phyloP scores from a whole-genome alignment of 2,888 invertebrate species.

The Thelaira solivaga region DNA sequence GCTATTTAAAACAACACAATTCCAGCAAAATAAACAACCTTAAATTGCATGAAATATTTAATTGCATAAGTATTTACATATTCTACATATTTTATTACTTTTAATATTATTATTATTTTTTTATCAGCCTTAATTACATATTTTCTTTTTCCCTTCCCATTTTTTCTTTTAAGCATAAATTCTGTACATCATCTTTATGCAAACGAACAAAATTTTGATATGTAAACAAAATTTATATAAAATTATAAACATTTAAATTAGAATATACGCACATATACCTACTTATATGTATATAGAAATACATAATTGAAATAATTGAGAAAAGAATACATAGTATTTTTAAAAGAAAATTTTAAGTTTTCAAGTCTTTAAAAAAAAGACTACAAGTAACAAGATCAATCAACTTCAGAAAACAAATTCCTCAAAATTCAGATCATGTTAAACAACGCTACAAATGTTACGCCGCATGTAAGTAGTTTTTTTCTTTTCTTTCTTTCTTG shows the following conservation, averaged over 20 bases:
- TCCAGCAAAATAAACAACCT: conserved; percentile 7
- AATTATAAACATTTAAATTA: not conserved
- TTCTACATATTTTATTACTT: not conserved
- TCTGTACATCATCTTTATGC: conserved; percentile 32
- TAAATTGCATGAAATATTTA: no score
- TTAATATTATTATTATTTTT: not conserved
- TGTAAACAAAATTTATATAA: conserved; percentile 13
- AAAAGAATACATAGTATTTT: conserved; percentile 10
- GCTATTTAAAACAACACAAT: not conserved
- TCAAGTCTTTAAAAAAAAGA: conserved; percentile 18
- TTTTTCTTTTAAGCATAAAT: conserved; percentile 40
- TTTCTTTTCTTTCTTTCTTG: conserved; percentile 54
- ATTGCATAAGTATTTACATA: no score
- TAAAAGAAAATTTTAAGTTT: conserved; percentile 28
- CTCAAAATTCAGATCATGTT: conserved; percentile 69
- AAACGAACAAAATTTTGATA: conserved; percentile 36
- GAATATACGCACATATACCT: not conserved
- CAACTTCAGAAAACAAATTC: conserved; percentile 45
- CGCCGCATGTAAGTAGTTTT: conserved; percentile 70
- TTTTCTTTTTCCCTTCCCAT: conserved; percentile 32
- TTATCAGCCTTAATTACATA: conserved; percentile 7
- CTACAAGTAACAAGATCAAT: conserved; percentile 6
- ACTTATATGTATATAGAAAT: not conserved
- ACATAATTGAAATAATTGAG: not conserved
- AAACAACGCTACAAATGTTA: conserved; percentile 69